Evolutionary conservation across 2,113 vertebrate species (phyloP).

Genomic region (Sebastes fasciatus): DNA sequence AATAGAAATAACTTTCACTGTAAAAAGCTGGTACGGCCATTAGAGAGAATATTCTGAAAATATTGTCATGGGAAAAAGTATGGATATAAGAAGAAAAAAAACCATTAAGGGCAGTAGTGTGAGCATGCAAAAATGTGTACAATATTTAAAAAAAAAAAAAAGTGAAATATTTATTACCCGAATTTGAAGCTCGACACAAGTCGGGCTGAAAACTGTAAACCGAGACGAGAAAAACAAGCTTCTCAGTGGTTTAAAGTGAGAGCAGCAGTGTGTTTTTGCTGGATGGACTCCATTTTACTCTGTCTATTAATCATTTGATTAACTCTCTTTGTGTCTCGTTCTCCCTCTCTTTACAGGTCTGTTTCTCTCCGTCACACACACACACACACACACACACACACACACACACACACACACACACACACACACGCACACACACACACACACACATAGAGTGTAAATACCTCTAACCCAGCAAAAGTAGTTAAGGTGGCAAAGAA

Average conservation of each 20-base stretch:
- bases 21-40: neutral
- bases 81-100: neutral
- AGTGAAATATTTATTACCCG: slow-evolving; percentile 24
- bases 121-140: slow-evolving; percentile 1
- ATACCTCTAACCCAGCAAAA: slow-evolving; percentile 39
- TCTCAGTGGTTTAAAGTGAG: slow-evolving; percentile 11
- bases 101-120: neutral
- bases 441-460: slow-evolving; percentile 24
- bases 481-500: slow-evolving; percentile 48
- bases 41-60: neutral
- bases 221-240: slow-evolving; percentile 8
- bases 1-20: neutral
- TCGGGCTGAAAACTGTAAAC: neutral
- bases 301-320: slow-evolving; percentile 57
- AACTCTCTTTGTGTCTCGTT: slow-evolving; percentile 31
- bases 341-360: slow-evolving; percentile 4
- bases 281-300: slow-evolving; percentile 39
- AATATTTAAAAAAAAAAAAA: neutral
- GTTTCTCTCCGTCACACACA: neutral
- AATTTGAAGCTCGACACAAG: neutral
- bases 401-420: slow-evolving; percentile 1
- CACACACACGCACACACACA: neutral
- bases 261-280: slow-evolving; percentile 41
- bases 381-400: slow-evolving; percentile 2
- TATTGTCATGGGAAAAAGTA: neutral